Percentiles rank a stretch among this genome's conserved stretches.
These are phyloP conservation scores for Thamnophis sirtalis DNA, from an alignment of 2,113 vertebrate species.

Conservation along the genomic window DNA sequence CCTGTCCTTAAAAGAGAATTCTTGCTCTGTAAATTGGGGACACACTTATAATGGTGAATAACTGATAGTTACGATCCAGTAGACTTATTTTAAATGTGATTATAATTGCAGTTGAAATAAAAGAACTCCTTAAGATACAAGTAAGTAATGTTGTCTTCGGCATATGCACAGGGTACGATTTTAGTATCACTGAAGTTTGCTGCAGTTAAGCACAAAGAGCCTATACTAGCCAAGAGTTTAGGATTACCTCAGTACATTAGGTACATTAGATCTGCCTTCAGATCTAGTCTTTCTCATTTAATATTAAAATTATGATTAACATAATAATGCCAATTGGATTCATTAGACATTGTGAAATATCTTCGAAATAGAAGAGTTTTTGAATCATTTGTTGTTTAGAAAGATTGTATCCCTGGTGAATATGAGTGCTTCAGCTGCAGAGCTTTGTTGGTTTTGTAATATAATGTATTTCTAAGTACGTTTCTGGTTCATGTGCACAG, in stretches of 20 bases:
- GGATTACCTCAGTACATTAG: neutral
- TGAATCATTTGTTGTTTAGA: conserved; percentile 36
- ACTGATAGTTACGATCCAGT: neutral
- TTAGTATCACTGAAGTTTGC: neutral
- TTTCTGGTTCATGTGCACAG: conserved; percentile 61
- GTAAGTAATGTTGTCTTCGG: neutral
- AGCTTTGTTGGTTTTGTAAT: conserved; percentile 50
- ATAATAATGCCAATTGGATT: neutral
- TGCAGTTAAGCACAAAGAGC: neutral
- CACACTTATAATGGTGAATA: neutral
- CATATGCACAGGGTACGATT: neutral
- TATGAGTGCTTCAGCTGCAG: conserved; percentile 19
- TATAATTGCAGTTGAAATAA: neutral
- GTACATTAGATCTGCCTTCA: neutral
- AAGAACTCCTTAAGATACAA: neutral
- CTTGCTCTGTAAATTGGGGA: neutral
- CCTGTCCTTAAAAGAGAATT: neutral
- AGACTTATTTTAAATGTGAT: neutral
- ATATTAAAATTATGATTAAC: neutral
- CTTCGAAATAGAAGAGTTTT: neutral
- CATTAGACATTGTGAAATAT: neutral
- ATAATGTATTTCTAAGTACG: conserved; percentile 53
- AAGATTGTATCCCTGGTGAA: conserved; percentile 10
- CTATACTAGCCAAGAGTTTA: neutral
- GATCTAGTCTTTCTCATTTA: neutral